Base-by-base conservation (phyloP, 2,113 vertebrate genomes). In the Sterrhoptilus dennistouni region DNA sequence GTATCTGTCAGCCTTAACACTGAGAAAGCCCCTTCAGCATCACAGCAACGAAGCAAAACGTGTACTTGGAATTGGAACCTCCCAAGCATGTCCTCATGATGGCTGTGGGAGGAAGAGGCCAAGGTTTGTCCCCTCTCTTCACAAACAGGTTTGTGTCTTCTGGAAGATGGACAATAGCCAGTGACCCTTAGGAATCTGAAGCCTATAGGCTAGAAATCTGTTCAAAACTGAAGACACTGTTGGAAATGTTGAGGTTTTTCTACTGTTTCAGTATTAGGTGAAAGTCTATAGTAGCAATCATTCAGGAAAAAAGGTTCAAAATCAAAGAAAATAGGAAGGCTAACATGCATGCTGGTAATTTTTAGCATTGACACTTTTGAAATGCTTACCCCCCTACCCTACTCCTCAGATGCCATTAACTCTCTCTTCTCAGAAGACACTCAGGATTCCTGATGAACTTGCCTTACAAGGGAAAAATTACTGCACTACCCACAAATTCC, bases 61-160 rank as follows among this genome's bases (percentile, higher is more conserved):
- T 4, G 4, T 1, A 16, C 13, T 33, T 57, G 42, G 47, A 80
- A 77, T 35, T 52, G 54, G 64, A 53, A 63, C 31, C 33, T 92
- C 52, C 29, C 56, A 66, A 36, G 12, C 42, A 25, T 24, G 31
- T 1, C 38, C 23, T 69, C 3, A 1, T 2, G 1, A 1, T 72
- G 36, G 13, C 4, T 8, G 11, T 11, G 27, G 29, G 47, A 91
- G 8, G 16, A 66, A 64, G 40, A 61, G 28, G 33, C 22, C 36
- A 49, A 69, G 38, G 29, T 82, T 84, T 68, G 17, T 60, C 33
- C 18, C 15, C 12, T 38, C 25, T 82, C 21, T 50, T 69, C 50
- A 53, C 27, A 63, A 28, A n/a, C 3, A 56, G 65, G 5, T 44
- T 38, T 69, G 19, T 2, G 2, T 45, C 20, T 44, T 68, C 50